Percentiles rank a stretch among this genome's conserved stretches.
phyloP scores from a whole-genome alignment of 2,888 invertebrate species.

The Parasteatoda lunata region DNA sequence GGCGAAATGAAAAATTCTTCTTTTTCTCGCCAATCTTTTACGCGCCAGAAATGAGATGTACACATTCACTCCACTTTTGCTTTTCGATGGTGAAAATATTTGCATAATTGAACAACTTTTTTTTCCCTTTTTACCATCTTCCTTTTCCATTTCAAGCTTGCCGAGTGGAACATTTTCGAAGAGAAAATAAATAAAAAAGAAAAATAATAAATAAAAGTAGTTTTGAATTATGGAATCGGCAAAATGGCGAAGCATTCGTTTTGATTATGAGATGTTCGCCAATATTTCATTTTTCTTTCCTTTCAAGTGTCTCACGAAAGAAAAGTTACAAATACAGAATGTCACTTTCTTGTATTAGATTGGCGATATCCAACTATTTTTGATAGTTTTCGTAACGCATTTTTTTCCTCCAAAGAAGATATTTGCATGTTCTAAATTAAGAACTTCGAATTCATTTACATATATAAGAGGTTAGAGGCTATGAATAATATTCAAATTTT shows the following conservation, averaged over 20 bases:
- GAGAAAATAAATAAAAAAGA: background rate
- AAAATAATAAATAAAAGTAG: background rate
- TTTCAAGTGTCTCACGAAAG: background rate
- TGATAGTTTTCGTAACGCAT: background rate
- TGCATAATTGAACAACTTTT: conserved; percentile 36
- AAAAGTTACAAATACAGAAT: background rate
- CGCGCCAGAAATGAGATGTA: conserved; percentile 1
- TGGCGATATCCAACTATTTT: background rate
- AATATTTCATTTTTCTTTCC: background rate
- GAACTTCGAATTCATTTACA: background rate
- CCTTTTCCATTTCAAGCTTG: too few relatives aligned
- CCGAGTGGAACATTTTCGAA: too few relatives aligned
- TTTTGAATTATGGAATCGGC: background rate
- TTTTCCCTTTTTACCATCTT: background rate
- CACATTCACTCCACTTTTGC: background rate
- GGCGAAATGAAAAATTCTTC: background rate
- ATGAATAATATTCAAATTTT: too few relatives aligned
- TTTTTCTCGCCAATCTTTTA: background rate
- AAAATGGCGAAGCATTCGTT: conserved; percentile 5
- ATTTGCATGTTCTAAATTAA: background rate
- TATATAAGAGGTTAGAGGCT: background rate
- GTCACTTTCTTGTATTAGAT: background rate
- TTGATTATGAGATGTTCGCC: background rate
- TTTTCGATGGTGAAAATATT: conserved; percentile 14
- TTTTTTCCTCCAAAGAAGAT: background rate